Conservation (phyloP, 2,797 vertebrate genomes). For the Malurus splendens region DNA sequence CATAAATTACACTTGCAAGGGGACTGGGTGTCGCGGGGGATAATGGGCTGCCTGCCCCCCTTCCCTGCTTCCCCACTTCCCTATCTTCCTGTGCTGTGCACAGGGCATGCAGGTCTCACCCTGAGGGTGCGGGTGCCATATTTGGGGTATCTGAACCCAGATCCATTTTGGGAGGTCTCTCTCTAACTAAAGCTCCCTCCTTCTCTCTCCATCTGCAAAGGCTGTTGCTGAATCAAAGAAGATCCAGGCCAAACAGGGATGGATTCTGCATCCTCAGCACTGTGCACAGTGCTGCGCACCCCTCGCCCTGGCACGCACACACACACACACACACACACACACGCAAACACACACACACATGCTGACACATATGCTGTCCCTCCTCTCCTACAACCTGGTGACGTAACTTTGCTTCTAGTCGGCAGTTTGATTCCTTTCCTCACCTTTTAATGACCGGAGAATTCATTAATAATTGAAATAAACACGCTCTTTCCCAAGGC, state of each 20-base stretch:
- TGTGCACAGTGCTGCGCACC: fast-evolving
- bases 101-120: background rate
- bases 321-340: background rate
- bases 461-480: conserved; percentile 72
- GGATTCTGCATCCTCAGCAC: background rate
- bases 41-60: conserved; percentile 40
- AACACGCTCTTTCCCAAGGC: conserved; percentile 54
- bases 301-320: background rate
- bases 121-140: fast-evolving
- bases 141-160: background rate
- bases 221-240: background rate
- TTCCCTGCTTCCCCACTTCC: background rate
- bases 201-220: background rate
- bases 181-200: background rate
- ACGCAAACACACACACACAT: background rate
- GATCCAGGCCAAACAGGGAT: background rate
- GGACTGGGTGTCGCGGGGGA: background rate
- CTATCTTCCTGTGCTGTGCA: background rate
- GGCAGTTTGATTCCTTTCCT: conserved; percentile 48
- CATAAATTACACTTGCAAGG: conserved; percentile 57
- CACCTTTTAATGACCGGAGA: conserved; percentile 64
- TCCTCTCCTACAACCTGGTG: conserved; percentile 34
- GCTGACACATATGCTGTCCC: fast-evolving
- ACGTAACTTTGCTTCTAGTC: conserved; percentile 15
- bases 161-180: background rate